These are phyloP conservation scores for Ectemnius continuus DNA, from an alignment of 2,888 invertebrate genomes.

Conservation along the genomic window DNA sequence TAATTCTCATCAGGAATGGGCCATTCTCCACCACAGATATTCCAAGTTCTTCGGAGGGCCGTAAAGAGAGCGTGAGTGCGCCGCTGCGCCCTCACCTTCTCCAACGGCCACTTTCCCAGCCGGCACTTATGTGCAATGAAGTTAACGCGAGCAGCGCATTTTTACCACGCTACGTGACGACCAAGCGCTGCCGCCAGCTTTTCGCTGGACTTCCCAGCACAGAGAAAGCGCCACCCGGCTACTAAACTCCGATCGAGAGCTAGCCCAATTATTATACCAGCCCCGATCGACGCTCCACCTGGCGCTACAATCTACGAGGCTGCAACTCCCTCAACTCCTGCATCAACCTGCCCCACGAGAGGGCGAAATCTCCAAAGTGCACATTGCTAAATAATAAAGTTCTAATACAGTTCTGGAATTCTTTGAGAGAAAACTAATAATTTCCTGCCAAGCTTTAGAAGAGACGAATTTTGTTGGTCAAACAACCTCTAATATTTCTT, in stretches of 20 bases:
- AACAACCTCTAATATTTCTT: too few species aligned
- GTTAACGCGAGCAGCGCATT: constrained; percentile 48
- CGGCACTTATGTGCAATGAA: constrained; percentile 52
- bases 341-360: neutral
- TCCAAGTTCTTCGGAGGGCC: constrained; percentile 51
- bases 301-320: neutral
- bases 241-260: constrained; percentile 8
- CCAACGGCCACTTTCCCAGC: constrained; percentile 40
- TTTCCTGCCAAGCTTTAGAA: too few species aligned
- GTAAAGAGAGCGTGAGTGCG: constrained; percentile 42
- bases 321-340: neutral
- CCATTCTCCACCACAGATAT: constrained; percentile 52
- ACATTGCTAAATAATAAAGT: too few species aligned
- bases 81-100: too few species aligned
- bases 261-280: neutral
- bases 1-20: constrained; percentile 60
- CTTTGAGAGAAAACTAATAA: too few species aligned
- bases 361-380: too few species aligned
- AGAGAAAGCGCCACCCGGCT: constrained; percentile 8
- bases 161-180: constrained; percentile 44
- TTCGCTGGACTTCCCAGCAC: constrained; percentile 7
- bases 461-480: too few species aligned
- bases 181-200: constrained; percentile 21
- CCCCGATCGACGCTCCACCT: neutral
- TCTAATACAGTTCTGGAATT: too few species aligned